phyloP scores from a whole-genome alignment of 2,113 vertebrate species.

The Geococcyx californianus region DNA sequence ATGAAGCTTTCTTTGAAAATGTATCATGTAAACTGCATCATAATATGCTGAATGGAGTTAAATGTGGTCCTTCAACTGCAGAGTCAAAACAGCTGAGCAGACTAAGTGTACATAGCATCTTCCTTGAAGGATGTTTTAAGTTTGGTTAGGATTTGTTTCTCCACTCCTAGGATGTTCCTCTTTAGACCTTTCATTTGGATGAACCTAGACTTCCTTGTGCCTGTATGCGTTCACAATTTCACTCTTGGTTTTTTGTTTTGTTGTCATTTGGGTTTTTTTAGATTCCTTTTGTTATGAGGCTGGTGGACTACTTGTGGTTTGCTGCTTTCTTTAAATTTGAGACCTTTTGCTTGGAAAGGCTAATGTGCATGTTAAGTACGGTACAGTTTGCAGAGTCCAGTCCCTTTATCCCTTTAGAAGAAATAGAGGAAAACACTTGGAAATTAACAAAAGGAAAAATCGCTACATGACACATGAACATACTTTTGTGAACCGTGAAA shows the following conservation, averaged over 20 bases:
- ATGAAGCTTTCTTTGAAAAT: neutral
- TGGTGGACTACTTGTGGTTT: neutral
- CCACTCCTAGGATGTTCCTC: neutral
- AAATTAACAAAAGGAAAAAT: neutral
- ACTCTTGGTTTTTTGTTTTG: neutral
- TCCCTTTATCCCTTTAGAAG: neutral
- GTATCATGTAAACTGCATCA: neutral
- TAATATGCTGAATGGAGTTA: neutral
- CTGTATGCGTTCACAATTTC: fast-evolving
- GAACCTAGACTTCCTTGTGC: neutral
- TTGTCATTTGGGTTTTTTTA: neutral
- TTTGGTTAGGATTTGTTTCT: neutral
- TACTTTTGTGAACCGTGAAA: neutral
- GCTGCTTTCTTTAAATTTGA: neutral
- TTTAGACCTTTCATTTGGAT: neutral
- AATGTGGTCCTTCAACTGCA: neutral
- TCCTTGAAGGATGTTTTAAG: fast-evolving
- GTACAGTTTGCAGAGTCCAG: neutral
- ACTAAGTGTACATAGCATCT: neutral
- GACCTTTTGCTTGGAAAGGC: neutral
- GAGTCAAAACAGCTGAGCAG: neutral
- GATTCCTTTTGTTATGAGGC: neutral
- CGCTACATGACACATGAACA: neutral
- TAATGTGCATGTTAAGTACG: neutral
- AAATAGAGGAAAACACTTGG: neutral